Base-by-base conservation (phyloP, 2,113 vertebrate species). In the Corynorhinus townsendii region DNA sequence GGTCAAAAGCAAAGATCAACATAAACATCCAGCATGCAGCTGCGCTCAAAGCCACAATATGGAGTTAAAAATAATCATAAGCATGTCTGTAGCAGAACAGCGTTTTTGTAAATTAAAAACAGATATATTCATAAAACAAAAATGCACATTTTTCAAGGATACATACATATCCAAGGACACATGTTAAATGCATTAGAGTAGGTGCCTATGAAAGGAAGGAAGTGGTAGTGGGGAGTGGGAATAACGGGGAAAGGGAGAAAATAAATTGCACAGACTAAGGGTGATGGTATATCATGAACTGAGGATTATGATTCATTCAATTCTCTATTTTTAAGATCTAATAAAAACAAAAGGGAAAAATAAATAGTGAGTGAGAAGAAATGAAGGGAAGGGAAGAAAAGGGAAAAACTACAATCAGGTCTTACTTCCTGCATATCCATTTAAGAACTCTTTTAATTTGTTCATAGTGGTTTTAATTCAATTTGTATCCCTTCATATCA, bases 41-140 rank as follows among this genome's bases (percentile, higher is more conserved):
- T 69, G 52, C 38, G 22, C 45, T 33, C 71, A 56, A 54, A 89
- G 33, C 16, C 68, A 92, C 28, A 43, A 9, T 28, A 30, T 17
- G 86, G 20, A 56, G 52, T 64, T 71, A 54, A 81, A 72, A 93
- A 79, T 82, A 88, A 40, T 17, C 75, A 52, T 49, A n/a, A 47
- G 19, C 26, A 47, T 54, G 69, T 82, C 49, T 91, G 20, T 38
- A 77, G 35, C 26, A 71, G 24, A 68, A 68, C 40, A 24, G 12
- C 5, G 28, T 66, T 92, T 92, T 35, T 26, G 10, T 81, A 84
- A 91, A 84, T 88, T 88, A 71, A 72, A 89, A 94, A 72, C 56
- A 84, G 30, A 45, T 64, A 80, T 1, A n/a, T 54, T 84, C 47
- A 75, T 15, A 84, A 88, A 87, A 71, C 35, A 79, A 72, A 45